Evolutionary conservation across 35 echinoderm and acorn worm species (phyloP).

Genomic region (Ptychodera flava): DNA sequence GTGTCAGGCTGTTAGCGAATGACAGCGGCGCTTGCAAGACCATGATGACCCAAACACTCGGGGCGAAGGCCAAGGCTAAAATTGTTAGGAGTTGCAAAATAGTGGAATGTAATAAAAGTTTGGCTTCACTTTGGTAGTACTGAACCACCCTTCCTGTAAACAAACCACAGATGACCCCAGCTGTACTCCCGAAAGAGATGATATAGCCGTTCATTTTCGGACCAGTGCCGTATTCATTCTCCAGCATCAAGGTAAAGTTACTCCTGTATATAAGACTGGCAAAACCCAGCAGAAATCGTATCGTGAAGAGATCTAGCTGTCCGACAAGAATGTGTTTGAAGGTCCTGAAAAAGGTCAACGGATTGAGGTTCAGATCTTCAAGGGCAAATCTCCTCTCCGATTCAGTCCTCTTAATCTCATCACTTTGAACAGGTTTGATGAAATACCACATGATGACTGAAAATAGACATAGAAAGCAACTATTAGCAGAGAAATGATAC

Average conservation of each 20-base stretch:
- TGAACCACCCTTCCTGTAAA: constrained; percentile 42
- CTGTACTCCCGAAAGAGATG: constrained; percentile 56
- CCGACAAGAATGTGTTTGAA: constrained; percentile 49
- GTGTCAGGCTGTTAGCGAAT: constrained; percentile 39
- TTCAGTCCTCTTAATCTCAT: constrained; percentile 21
- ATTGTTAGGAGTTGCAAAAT: constrained; percentile 32
- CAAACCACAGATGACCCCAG: constrained; percentile 37
- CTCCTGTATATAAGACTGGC: constrained; percentile 60
- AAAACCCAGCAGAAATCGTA: constrained; percentile 67
- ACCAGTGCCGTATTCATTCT: constrained; percentile 54
- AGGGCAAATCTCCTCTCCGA: constrained; percentile 49
- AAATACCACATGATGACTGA: neutral
- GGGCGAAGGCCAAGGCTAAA: constrained; percentile 36
- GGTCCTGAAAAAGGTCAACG: constrained; percentile 31
- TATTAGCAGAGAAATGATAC: too few relatives aligned
- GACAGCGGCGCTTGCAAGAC: constrained; percentile 36
- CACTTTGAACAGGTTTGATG: neutral
- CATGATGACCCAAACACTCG: constrained; percentile 33
- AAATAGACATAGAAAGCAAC: too few relatives aligned
- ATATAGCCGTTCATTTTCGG: constrained; percentile 68
- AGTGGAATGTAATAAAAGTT: constrained; percentile 50
- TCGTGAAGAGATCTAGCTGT: constrained; percentile 58
- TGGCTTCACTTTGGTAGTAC: constrained; percentile 33
- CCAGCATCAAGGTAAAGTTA: constrained; percentile 76
- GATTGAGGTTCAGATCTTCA: constrained; percentile 44